Base-by-base conservation (phyloP, 1,140 invertebrate species). In the Drosophila varians region DNA sequence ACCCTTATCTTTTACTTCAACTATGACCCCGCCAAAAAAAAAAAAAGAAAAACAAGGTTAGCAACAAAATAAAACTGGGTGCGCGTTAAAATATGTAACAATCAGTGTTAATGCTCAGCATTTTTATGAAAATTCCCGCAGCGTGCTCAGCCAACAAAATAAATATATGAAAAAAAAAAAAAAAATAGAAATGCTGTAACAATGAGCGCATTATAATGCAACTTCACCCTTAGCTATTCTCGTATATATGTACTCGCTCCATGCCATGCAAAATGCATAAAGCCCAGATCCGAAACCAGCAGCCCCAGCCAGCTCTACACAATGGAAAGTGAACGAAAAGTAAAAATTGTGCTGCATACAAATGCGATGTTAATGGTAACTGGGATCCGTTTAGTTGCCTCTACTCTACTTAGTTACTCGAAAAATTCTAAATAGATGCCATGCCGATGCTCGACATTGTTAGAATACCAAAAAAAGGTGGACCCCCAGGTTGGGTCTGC, bases 51-150 rank as follows among this genome's bases (percentile, higher is more conserved):
- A 25, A 26, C 12, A 47, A 14, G 26, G 9, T 4, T 11, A 48
- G 9, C 25, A 31, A 71, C 54, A 49, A 60, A 71, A 71, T 71
- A 71, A 71, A 71, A 71, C 66, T 60, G 68, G 54, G 19, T 58
- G 53, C 28, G 79, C 70, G 51, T 58, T 78, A 74, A 83, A 83
- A 84, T 84, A 76, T 80, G 82, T 80, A 87, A 74, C 80, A 86
- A 86, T 86, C 80, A 77, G 82, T 76, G 80, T 80, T 87, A 86
- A 86, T 86, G 66, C 58, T 66, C 46, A 87, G 76, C 72, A 80
- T 80, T 86, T 86, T 86, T 86, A 86, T 86, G 76, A 76, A 80
- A 77, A 77, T 80, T 80, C 62, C 54, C 80, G 47, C 66, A 51
- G 80, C 34, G 54, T 72, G 56, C 58, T 45, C 40, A 36, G 56